Evolutionary conservation across 2,888 invertebrate genomes (phyloP).

Genomic region (Eristalis tenax): DNA sequence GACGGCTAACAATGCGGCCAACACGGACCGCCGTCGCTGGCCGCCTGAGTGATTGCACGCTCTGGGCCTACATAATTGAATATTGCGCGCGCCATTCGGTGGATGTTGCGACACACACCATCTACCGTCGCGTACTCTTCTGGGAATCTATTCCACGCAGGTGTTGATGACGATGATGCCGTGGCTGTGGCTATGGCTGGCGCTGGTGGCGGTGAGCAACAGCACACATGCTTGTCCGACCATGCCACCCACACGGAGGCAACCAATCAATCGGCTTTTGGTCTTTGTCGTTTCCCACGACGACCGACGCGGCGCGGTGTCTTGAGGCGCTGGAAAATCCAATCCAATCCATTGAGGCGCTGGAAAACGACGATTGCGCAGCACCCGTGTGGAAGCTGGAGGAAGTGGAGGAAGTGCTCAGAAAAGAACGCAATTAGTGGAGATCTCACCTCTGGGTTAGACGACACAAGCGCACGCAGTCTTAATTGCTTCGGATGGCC

Average conservation of each 20-base stretch:
- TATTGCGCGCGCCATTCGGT: slow-evolving; percentile 60
- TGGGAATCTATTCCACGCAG: slow-evolving; percentile 45
- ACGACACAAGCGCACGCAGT: slow-evolving; percentile 60
- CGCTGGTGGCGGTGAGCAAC: slow-evolving; percentile 41
- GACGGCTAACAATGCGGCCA: slow-evolving; percentile 53
- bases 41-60: slow-evolving; percentile 56
- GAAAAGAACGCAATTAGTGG: slow-evolving; percentile 61
- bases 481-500: slow-evolving; percentile 66
- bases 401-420: slow-evolving; percentile 48
- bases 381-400: slow-evolving; percentile 10
- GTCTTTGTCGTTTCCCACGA: slow-evolving; percentile 57
- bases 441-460: slow-evolving; percentile 57
- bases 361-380: slow-evolving; percentile 39
- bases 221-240: slow-evolving; percentile 28
- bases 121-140: slow-evolving; percentile 31
- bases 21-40: slow-evolving; percentile 12
- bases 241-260: slow-evolving; percentile 53
- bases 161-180: slow-evolving; percentile 62
- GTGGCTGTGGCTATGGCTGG: not conserved
- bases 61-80: slow-evolving; percentile 67
- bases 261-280: slow-evolving; percentile 68
- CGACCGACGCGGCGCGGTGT: not conserved
- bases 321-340: slow-evolving; percentile 41
- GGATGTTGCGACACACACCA: slow-evolving; percentile 59
- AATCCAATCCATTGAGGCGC: not conserved